Percentiles rank a stretch among this genome's conserved stretches.
Evolutionary conservation across 37 sponge, comb jelly and placozoan genomes (phyloP).

Genomic region (Lycopodina hypogea): DNA sequence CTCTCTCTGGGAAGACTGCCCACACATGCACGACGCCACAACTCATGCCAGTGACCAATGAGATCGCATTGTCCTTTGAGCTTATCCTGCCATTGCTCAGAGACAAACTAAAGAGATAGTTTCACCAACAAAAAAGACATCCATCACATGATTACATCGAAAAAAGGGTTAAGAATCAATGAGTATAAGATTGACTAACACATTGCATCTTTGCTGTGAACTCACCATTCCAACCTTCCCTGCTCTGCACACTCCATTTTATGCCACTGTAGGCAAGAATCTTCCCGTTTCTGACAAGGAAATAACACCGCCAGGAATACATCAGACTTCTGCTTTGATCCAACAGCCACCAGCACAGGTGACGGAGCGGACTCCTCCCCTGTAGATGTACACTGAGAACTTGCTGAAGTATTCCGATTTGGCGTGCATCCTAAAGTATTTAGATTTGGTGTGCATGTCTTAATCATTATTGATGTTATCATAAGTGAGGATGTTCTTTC

Average conservation of each 20-base stretch:
- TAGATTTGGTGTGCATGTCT: no score
- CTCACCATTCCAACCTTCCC: conserved; percentile 7
- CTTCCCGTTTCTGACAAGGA: neutral
- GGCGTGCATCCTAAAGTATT: no score
- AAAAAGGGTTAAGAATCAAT: no score
- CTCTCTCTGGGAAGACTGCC: conserved; percentile 5
- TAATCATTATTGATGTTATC: no score
- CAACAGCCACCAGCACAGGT: neutral
- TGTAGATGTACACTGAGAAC: no score
- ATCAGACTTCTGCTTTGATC: neutral
- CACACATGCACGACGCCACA: neutral
- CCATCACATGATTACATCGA: neutral
- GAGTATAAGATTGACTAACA: no score
- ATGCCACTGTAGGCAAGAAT: neutral
- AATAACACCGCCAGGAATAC: neutral
- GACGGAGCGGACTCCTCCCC: neutral
- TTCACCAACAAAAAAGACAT: no score
- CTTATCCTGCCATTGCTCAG: neutral
- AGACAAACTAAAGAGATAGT: neutral
- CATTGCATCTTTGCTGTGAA: neutral
- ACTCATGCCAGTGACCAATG: neutral
- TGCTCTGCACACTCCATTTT: neutral
- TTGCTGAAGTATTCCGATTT: no score
- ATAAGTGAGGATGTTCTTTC: no score
- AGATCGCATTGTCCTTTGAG: neutral